A percentile compares a stretch with the other conserved stretches of the same genome.
Conservation (phyloP, 2,888 invertebrate species). For the Andrena fulva region DNA sequence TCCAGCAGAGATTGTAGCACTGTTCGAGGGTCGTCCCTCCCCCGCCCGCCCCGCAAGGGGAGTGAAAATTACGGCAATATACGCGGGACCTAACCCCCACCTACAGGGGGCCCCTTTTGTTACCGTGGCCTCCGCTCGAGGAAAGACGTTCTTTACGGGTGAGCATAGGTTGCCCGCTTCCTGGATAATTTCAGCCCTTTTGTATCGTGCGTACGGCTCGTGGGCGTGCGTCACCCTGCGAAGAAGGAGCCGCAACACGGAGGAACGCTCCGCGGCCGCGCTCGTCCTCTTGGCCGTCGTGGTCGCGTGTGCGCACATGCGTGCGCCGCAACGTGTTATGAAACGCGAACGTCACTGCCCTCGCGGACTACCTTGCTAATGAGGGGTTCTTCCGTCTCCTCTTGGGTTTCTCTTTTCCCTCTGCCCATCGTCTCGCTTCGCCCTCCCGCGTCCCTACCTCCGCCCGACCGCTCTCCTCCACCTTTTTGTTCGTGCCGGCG, state of each 20-base stretch:
- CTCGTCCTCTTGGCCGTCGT: slow-evolving; percentile 35
- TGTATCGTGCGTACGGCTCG: slow-evolving; percentile 64
- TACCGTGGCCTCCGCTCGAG: slow-evolving; percentile 47
- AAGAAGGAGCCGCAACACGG: slow-evolving; percentile 63
- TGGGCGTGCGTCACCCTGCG: slow-evolving; percentile 66
- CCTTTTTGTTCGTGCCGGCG: slow-evolving; percentile 45
- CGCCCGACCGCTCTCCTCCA: slow-evolving; percentile 10
- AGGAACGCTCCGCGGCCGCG: slow-evolving; percentile 36
- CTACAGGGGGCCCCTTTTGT: slow-evolving; percentile 51
- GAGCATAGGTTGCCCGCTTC: slow-evolving; percentile 72
- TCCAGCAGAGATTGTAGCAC: slow-evolving; percentile 60
- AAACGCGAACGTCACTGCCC: slow-evolving; percentile 73
- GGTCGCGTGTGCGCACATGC: slow-evolving; percentile 64
- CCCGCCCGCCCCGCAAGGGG: slow-evolving; percentile 15
- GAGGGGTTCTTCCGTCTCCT: slow-evolving; percentile 65
- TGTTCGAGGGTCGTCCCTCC: slow-evolving; percentile 47
- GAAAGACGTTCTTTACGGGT: slow-evolving; percentile 69
- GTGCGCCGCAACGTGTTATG: slow-evolving; percentile 67
- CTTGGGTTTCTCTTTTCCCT: slow-evolving; percentile 14
- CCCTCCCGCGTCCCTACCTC: neutral
- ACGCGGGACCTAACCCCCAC: slow-evolving; percentile 41
- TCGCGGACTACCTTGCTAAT: slow-evolving; percentile 74
- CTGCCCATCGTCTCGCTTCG: neutral
- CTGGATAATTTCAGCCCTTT: slow-evolving; percentile 76
- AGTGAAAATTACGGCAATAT: slow-evolving; percentile 74